These are phyloP conservation scores for Hymenochirus boettgeri DNA, from an alignment of 2,113 vertebrate genomes.

Conservation along the genomic window DNA sequence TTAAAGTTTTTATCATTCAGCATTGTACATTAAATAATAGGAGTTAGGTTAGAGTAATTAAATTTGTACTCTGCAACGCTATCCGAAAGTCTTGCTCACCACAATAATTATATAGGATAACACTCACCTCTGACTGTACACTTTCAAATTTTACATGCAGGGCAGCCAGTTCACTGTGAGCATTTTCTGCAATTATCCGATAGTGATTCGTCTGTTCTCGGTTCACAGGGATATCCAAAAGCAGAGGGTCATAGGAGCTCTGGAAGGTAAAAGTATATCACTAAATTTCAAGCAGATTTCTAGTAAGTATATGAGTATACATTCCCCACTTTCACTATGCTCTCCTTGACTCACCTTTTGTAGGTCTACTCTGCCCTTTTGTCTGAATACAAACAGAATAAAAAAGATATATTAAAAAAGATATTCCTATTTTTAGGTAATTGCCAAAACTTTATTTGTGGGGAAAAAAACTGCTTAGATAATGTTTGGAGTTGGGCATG, in stretches of 20 bases:
- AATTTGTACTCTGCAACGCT: too few relatives aligned
- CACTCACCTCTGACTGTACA: slow-evolving; percentile 65
- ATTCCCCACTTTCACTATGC: too few relatives aligned
- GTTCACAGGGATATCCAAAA: slow-evolving; percentile 51
- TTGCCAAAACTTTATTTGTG: too few relatives aligned
- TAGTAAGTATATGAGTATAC: too few relatives aligned
- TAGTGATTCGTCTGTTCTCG: slow-evolving; percentile 65
- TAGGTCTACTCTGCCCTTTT: slow-evolving; percentile 10
- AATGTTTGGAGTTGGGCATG: too few relatives aligned
- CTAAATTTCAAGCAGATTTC: background rate
- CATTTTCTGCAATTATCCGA: slow-evolving; percentile 62
- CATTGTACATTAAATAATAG: too few relatives aligned
- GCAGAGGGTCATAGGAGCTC: slow-evolving; percentile 44
- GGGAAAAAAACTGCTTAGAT: too few relatives aligned
- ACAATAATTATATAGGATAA: background rate
- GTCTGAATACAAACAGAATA: slow-evolving; percentile 32
- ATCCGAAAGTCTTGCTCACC: too few relatives aligned
- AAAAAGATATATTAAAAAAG: too few relatives aligned
- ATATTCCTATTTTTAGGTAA: too few relatives aligned
- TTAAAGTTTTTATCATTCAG: too few relatives aligned
- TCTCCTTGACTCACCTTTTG: background rate
- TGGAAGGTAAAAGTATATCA: slow-evolving; percentile 40
- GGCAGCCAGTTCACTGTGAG: slow-evolving; percentile 68
- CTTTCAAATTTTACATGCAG: slow-evolving; percentile 64
- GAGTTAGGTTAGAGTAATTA: too few relatives aligned